Evolutionary conservation across 2,888 invertebrate species (phyloP).

Genomic region (Hirtodrosophila histrioides): DNA sequence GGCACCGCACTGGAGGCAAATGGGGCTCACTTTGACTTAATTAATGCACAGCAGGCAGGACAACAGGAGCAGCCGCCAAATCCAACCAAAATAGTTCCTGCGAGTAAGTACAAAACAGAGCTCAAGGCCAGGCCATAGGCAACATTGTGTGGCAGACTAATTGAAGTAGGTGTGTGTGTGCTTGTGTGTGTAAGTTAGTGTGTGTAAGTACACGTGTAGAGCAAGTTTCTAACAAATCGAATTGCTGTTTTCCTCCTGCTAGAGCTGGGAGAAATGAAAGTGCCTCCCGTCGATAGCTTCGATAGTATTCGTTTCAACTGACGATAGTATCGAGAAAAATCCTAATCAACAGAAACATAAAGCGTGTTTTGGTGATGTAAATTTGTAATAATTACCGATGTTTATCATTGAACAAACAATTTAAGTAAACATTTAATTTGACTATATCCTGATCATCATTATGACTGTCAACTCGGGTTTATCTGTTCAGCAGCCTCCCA

Average conservation of each 20-base stretch:
- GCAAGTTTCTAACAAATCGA: constrained; percentile 67
- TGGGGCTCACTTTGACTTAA: constrained; percentile 44
- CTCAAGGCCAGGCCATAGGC: constrained; percentile 45
- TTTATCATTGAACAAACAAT: no score
- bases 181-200: constrained; percentile 7
- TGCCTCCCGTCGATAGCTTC: no score
- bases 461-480: no score
- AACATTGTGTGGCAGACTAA: constrained; percentile 72
- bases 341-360: no score
- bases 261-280: no score
- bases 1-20: constrained; percentile 14
- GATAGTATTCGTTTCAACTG: no score
- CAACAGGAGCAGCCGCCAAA: constrained; percentile 20
- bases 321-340: no score
- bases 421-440: no score
- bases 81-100: constrained; percentile 39
- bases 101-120: constrained; percentile 17
- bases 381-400: no score
- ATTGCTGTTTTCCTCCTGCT: constrained; percentile 6
- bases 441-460: no score
- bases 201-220: constrained; percentile 64
- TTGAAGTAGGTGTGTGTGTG: constrained; percentile 51
- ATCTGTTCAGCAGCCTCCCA: no score
- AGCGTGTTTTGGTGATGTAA: no score
- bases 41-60: constrained; percentile 50